These are phyloP conservation scores for Zosterops lateralis DNA, from an alignment of 2,113 vertebrate species.

Conservation along the genomic window DNA sequence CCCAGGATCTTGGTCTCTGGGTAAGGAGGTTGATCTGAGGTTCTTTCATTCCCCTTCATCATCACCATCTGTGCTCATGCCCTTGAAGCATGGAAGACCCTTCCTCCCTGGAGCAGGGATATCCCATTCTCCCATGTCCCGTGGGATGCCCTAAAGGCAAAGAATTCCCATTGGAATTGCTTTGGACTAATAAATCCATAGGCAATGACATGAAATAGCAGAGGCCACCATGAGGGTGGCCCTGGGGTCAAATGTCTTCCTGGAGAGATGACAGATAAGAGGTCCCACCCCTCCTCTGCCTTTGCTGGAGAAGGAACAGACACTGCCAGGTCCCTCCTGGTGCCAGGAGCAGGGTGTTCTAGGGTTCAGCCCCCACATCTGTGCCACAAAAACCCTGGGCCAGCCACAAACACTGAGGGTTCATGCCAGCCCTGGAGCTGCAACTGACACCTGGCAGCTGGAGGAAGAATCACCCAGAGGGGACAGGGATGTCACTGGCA, in stretches of 20 bases:
- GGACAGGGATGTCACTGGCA: background rate
- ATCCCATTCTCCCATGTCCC: background rate
- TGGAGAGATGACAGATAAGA: background rate
- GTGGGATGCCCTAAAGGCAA: background rate
- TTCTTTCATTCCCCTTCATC: background rate
- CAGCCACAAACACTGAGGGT: background rate
- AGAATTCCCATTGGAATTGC: background rate
- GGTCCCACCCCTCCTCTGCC: background rate
- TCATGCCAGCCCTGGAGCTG: background rate
- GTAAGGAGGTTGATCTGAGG: background rate
- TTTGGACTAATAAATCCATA: background rate
- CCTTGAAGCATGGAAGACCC: background rate
- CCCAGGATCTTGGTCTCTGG: background rate
- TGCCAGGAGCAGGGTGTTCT: background rate
- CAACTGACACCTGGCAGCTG: background rate
- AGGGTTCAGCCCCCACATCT: background rate
- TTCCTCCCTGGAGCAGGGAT: background rate
- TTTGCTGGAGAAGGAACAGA: background rate
- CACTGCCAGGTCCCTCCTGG: background rate
- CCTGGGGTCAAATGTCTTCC: background rate
- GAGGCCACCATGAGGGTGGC: background rate
- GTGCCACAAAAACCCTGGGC: background rate
- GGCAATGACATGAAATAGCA: background rate
- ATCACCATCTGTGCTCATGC: background rate
- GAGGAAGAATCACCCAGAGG: background rate